Percentiles rank a stretch among this genome's conserved stretches.
Conservation (phyloP, 2,797 vertebrate species). For the Sandelia bainsii region DNA sequence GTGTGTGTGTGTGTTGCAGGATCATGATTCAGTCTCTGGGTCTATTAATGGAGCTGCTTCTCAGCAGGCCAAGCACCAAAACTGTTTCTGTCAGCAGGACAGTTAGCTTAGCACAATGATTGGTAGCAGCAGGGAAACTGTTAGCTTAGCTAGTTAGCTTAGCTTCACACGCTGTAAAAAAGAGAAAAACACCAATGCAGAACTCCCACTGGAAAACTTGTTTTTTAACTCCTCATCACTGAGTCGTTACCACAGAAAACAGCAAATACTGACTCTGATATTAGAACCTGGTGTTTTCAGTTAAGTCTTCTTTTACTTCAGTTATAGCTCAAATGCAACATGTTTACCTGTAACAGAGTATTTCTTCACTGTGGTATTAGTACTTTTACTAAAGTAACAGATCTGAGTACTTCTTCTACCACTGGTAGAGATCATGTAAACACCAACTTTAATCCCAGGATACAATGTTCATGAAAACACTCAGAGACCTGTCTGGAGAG, state of each 20-base stretch:
- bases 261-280: too few relatives aligned
- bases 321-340: not conserved
- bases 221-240: not conserved
- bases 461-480: too few relatives aligned
- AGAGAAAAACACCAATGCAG: too few relatives aligned
- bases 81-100: conserved; percentile 33
- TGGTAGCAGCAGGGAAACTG: not conserved
- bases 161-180: too few relatives aligned
- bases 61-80: conserved; percentile 31
- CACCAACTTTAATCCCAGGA: too few relatives aligned
- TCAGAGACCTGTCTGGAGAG: not conserved
- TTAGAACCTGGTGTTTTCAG: not conserved
- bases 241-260: too few relatives aligned
- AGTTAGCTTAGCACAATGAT: conserved; percentile 34
- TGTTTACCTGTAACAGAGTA: too few relatives aligned
- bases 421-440: too few relatives aligned
- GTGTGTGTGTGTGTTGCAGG: conserved; percentile 20
- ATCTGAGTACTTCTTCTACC: too few relatives aligned
- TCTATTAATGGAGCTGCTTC: conserved; percentile 56
- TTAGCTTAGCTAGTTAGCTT: conserved; percentile 1
- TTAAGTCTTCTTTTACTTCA: not conserved
- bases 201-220: too few relatives aligned
- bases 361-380: too few relatives aligned
- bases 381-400: too few relatives aligned
- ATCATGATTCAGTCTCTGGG: conserved; percentile 51